Evolutionary conservation across 2,797 vertebrate genomes (phyloP), one percentile per base, ranked within the genome.

Genomic region (Thalassophryne amazonica): DNA sequence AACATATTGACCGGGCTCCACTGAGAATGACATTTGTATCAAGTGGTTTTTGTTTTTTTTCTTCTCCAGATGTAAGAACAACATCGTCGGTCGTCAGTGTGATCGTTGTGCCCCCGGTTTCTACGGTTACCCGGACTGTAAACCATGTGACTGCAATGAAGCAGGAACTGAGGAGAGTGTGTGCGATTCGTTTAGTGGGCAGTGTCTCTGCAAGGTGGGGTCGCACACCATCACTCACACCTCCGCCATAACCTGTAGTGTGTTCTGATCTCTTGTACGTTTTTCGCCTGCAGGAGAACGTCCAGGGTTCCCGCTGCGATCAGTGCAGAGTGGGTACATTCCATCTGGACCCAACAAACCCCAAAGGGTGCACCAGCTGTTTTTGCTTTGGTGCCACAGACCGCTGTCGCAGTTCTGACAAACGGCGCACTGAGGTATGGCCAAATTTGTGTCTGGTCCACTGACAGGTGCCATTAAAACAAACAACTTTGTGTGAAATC

Each of bases 331-430:
- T 95, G 2, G 97, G 96, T 4, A 98, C 95, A 0, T 99, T 99
- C 79, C 94, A 92, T 69, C 51, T 99, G 72, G 95, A 98, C 18
- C 88, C 92, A 0, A 88, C 81, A 64, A 99, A 98, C 83, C 93
- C 95, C 0, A 98, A 97, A 47, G 96, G 97, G 35, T 99, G 97
- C 80, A 99, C 95, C 67, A 94, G 94, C 64, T 99, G 97, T 61
- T 99, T 99, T 90, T 99, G 97, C 64, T 99, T 99, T 0, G 95
- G 97, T 1, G 96, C 95, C 0, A 99, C 96, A 0, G 93, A 98
- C 52, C 93, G 93, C 56, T 98, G 96, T 46, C 87, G 86, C 54
- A 94, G 93, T 28, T 91, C 95, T 0, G 72, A 91, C 29, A 93
- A 92, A 1, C 69, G 85, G 27, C 91, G 93, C 24, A 86, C 54